Evolutionary conservation across 2,888 invertebrate genomes (phyloP), one percentile per base, ranked within the genome.

Genomic region (Acleris emargana): DNA sequence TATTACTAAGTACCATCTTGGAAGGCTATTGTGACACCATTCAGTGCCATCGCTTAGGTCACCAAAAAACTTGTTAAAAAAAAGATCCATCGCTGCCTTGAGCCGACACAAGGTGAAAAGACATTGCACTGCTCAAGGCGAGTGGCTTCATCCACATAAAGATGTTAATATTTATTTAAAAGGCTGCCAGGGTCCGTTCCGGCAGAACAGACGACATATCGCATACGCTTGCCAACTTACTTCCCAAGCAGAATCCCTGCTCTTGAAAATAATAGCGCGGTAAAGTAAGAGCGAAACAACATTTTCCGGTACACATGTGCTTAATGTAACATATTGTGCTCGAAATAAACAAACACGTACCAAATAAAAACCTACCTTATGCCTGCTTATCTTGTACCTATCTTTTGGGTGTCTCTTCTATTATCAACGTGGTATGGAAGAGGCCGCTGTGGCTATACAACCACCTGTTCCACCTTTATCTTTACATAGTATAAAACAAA

Each of bases 51-150:
- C 45, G 47, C 50, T 45, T 72, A 71, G 73, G 73, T 70, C 71
- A 68, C 72, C 72, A 79, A 79, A 79, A 79, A 78, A 68, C 73
- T 53, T 61, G 60, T 62, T 69, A 70, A 73, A 74, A 68, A 72
- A 68, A 69, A 71, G 64, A 69, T 67, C 63, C 64, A 67, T 67
- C 55, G 38, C 49, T 62, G 72, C 84, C 85, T 84, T 83, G 84
- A 78, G 72, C 32, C 20, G 47, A 50, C 62, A 64, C 72, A 73
- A 84, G 81, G 83, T 77, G 74, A 83, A 73, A 71, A 83, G 78
- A 81, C 80, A 78, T 81, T 73, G 76, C 74, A 73, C 75, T 78
- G 71, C 64, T 72, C 82, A 84, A 84, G 83, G 83, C 73, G 59
- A 73, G 57, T 60, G n/a, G 25, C 55, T 43, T 11, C 60, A 28